Evolutionary conservation across 2,888 invertebrate genomes (phyloP), one percentile per base, ranked within the genome.

Genomic region (Myopa testacea): DNA sequence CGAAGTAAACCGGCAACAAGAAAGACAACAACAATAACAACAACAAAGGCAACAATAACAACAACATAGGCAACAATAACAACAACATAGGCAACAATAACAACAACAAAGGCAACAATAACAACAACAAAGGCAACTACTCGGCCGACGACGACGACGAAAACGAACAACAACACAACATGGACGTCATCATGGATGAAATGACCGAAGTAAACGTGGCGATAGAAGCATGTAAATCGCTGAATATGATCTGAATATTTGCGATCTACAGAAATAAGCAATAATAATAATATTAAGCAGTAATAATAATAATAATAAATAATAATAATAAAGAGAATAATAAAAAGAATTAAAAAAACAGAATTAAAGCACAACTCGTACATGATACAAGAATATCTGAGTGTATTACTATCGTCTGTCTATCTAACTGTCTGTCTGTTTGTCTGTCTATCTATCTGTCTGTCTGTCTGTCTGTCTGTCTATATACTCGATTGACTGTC

Each of bases 211-310:
- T n/a, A n/a, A 16, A 10, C 14, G 3, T 12, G 55, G 14, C 5
- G 10, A 12, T n/a, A n/a, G 55, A 16, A n/a, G 55, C 55, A 55
- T 55, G 55, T 55, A 72, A 70, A 72, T 72, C 58, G 37, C 55
- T 55, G 58, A 58, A 62, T 37, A 65, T 63, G 74, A 74, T 74
- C 52, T 45, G 63, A 74, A 63, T 65, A 65, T 65, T 52, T 63
- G 65, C 73, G 62, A 73, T 73, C 55, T 75, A 52, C 52, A 75
- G 16, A 75, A 75, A 75, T n/a, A 19, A 75, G 65, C 50, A 75
- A 55, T 52, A 65, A 67, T 12, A 75, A 67, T 16, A 74, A 65
- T 37, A 63, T 34, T n/a, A 19, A 63, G 10, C 60, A 60, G 7
- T 58, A 75, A 62, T 67, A 75, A 75, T 63, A 75, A 75, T n/a